phyloP scores from a whole-genome alignment of 2,113 vertebrate species.

The Mystacornis crossleyi region DNA sequence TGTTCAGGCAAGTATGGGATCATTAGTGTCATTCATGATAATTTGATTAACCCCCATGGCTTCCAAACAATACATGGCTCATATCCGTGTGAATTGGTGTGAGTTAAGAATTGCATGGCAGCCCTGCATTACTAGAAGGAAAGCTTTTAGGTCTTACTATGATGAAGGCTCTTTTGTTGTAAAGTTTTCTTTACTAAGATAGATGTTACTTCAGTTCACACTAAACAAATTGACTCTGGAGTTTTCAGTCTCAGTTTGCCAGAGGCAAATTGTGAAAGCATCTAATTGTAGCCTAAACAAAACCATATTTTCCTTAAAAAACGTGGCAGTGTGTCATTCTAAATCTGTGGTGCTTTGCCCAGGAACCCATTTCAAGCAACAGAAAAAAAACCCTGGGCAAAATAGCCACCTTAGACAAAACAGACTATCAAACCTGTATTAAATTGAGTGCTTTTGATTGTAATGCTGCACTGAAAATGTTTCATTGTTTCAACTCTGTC shows the following conservation, averaged over 20 bases:
- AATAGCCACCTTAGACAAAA: constrained; percentile 37
- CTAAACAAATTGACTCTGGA: constrained; percentile 27
- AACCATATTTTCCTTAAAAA: constrained; percentile 58
- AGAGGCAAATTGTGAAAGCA: constrained; percentile 52
- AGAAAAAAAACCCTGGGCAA: not conserved
- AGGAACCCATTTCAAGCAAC: constrained; percentile 29
- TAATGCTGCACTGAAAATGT: not conserved
- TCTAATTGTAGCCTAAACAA: constrained; percentile 67
- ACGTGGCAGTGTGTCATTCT: not conserved
- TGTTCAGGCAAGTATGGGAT: constrained; percentile 31
- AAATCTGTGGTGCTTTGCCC: constrained; percentile 17
- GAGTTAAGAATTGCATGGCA: not conserved
- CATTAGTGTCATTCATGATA: constrained; percentile 49
- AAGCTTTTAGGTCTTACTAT: not conserved
- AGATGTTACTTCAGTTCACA: constrained; percentile 50
- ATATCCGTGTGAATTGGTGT: not conserved
- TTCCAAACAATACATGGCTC: constrained; percentile 45
- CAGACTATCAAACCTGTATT: not conserved
- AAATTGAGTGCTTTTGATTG: not conserved
- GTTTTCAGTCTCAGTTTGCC: constrained; percentile 38
- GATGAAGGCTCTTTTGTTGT: not conserved
- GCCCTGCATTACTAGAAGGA: not conserved
- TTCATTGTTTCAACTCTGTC: not conserved
- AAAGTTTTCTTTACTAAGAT: constrained; percentile 3
- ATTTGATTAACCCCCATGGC: constrained; percentile 44